Evolutionary conservation across 2,888 invertebrate species (phyloP).

Genomic region (Chorisops tibialis): DNA sequence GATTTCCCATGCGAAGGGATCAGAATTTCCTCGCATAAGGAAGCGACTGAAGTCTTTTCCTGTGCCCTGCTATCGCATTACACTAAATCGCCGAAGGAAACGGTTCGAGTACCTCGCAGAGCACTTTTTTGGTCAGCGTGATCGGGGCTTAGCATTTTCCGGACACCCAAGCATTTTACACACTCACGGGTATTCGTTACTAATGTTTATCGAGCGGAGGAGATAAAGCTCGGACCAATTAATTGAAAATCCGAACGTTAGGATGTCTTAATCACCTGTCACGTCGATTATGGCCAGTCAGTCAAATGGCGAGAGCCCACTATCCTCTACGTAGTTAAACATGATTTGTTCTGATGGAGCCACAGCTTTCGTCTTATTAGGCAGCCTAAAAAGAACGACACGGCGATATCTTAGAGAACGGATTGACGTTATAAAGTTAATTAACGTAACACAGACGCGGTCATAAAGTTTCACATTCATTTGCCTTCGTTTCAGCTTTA

Average conservation of each 20-base stretch:
- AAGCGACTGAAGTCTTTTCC: too few species aligned
- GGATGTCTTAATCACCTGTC: conserved; percentile 3
- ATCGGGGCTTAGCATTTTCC: too few species aligned
- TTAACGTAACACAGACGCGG: not conserved
- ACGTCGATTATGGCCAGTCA: not conserved
- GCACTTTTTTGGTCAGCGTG: too few species aligned
- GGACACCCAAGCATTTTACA: too few species aligned
- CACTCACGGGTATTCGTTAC: too few species aligned
- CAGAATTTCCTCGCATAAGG: not conserved
- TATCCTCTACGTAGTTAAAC: too few species aligned
- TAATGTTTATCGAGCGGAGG: not conserved
- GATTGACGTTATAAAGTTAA: not conserved
- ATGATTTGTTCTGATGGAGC: too few species aligned
- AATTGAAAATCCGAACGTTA: conserved; percentile 2
- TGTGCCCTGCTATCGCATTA: too few species aligned
- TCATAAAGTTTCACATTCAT: not conserved
- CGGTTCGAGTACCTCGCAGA: too few species aligned
- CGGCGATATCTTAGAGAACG: not conserved
- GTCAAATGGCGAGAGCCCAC: too few species aligned
- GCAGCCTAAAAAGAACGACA: not conserved
- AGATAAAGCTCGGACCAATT: conserved; percentile 1
- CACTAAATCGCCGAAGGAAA: too few species aligned
- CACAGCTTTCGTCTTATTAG: not conserved
- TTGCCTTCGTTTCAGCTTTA: too few species aligned
- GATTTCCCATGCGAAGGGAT: conserved; percentile 23